Evolutionary conservation across 1,140 invertebrate species (phyloP), one percentile per base, ranked within the genome.

Genomic region (Brachionus koreanus): DNA sequence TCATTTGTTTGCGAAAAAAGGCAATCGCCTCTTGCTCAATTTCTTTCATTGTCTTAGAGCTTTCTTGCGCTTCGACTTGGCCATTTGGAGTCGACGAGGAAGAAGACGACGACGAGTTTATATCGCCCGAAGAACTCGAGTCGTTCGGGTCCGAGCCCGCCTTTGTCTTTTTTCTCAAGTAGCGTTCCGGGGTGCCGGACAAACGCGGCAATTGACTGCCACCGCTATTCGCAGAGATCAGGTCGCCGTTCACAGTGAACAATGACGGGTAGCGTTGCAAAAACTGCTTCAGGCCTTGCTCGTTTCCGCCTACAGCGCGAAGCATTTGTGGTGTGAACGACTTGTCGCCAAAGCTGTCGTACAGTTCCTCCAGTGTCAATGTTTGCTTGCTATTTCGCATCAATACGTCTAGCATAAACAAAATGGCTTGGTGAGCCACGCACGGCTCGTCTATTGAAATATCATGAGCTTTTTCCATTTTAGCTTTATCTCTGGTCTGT

Each of bases 351-450:
- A 89, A 89, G 16, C 87, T 85, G n/a, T 88, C 87, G 72, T 87
- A 88, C 67, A 89, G 83, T 83, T 88, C 87, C 12, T 67, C 81
- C 83, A 86, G 86, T 52, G 88, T 87, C 43, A 87, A 86, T 57
- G 88, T 85, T 9, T 86, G 87, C 7, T 84, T 85, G 61, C 83
- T 85, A 85, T 89, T 87, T 7, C 69, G 69, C 86, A 89, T 89
- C n/a, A 89, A 83, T 57, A 89, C 86, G 84, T 89, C 88, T 74
- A 89, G 83, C 83, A 89, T 89, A 84, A 88, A 89, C 84, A 89
- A 84, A 87, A 89, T 89, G 43, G 87, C 88, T 81, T 89, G 87
- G 84, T 89, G 88, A 57, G 86, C 86, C 23, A 83, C 72, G 72
- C 82, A 61, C 4, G 82, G 82, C 43, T 83, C 82, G 39, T 83